Percentiles rank a stretch among this genome's conserved stretches.
These are phyloP conservation scores for Megalops atlanticus DNA, from an alignment of 2,113 vertebrate genomes.

Conservation along the genomic window DNA sequence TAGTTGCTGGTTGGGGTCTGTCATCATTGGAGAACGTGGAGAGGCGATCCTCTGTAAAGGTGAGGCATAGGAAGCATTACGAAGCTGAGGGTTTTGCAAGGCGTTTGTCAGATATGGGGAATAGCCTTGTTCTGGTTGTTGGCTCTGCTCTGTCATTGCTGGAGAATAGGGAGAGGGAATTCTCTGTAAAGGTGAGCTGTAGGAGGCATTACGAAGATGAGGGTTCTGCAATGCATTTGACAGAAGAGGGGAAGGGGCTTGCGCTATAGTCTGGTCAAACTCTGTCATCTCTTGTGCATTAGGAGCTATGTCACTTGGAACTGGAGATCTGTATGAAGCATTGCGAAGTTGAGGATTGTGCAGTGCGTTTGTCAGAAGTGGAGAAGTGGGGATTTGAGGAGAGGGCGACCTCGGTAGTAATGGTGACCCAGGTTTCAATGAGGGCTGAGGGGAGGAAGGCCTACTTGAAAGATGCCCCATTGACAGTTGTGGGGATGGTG, in stretches of 20 bases:
- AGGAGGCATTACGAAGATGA: conserved; percentile 57
- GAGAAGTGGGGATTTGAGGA: conserved; percentile 49
- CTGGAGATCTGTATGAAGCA: conserved; percentile 32
- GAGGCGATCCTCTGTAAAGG: conserved; percentile 44
- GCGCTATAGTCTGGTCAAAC: conserved; percentile 57
- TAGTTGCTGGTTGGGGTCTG: conserved; percentile 34
- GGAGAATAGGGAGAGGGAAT: conserved; percentile 57
- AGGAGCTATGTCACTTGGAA: conserved; percentile 32
- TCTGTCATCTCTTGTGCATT: conserved; percentile 51
- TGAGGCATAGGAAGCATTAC: conserved; percentile 29
- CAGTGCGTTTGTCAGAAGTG: conserved; percentile 50
- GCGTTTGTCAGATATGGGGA: conserved; percentile 55
- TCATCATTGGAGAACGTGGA: conserved; percentile 27
- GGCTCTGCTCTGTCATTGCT: neutral
- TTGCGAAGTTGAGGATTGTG: conserved; percentile 47
- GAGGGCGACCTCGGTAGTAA: conserved; percentile 38
- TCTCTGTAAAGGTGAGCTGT: conserved; percentile 60
- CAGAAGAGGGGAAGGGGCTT: conserved; percentile 44
- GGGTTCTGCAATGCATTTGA: conserved; percentile 56
- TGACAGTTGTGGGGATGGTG: conserved; percentile 62
- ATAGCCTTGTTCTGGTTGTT: neutral
- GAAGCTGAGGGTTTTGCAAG: conserved; percentile 55
- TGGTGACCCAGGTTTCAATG: conserved; percentile 48
- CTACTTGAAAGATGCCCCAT: conserved; percentile 59
- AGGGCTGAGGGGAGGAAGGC: conserved; percentile 46